phyloP scores from a whole-genome alignment of 2,888 invertebrate genomes.

The Lobophora halterata region DNA sequence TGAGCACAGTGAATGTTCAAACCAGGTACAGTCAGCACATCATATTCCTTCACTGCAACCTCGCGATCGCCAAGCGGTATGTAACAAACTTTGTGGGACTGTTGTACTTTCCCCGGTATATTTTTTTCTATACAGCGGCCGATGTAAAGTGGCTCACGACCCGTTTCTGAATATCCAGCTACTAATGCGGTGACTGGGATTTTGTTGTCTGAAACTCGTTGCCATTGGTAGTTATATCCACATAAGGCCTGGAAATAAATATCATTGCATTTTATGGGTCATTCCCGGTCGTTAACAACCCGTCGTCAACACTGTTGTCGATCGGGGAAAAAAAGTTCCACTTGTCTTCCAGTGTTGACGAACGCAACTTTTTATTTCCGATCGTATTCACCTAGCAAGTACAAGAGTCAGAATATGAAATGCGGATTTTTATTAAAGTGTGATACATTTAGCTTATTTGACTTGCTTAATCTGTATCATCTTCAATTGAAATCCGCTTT shows the following conservation, averaged over 20 bases:
- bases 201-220: not conserved
- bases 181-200: slow-evolving; percentile 10
- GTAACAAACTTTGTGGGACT: slow-evolving; percentile 14
- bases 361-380: too few relatives aligned
- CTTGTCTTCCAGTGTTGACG: too few relatives aligned
- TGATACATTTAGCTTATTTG: too few relatives aligned
- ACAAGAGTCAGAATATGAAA: too few relatives aligned
- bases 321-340: too few relatives aligned
- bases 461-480: too few relatives aligned
- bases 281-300: too few relatives aligned
- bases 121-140: slow-evolving; percentile 1
- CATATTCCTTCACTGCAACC: slow-evolving; percentile 7
- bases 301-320: too few relatives aligned
- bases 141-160: slow-evolving; percentile 12
- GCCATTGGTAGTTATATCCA: slow-evolving; percentile 14
- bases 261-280: too few relatives aligned
- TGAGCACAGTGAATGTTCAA: slow-evolving; percentile 3
- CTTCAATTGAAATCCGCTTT: too few relatives aligned
- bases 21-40: slow-evolving; percentile 10
- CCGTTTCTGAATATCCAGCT: slow-evolving; percentile 13
- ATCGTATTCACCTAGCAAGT: too few relatives aligned
- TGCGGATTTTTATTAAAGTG: too few relatives aligned
- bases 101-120: slow-evolving; percentile 19
- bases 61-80: slow-evolving; percentile 6
- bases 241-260: slow-evolving; percentile 16